A percentile compares a stretch with the other conserved stretches of the same genome.
These are phyloP conservation scores for Polyommatus iphigenia DNA, from an alignment of 2,888 invertebrate species.

Conservation along the genomic window DNA sequence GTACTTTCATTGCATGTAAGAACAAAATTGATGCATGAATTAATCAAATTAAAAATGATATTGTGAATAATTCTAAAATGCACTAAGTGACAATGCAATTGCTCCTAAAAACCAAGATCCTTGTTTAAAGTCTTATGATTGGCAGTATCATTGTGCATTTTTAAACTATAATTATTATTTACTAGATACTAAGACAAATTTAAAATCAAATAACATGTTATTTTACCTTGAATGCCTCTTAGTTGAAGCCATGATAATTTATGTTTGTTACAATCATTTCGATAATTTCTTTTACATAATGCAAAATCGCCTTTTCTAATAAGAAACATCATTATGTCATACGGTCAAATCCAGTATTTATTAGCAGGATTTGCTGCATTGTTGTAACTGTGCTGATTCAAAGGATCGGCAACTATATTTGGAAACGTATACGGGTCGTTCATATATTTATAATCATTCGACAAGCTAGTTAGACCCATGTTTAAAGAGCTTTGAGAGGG, in stretches of 20 bases:
- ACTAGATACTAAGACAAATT: not conserved
- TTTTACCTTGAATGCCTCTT: not conserved
- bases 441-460: constrained; percentile 76
- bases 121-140: not conserved
- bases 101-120: not conserved
- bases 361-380: constrained; percentile 68
- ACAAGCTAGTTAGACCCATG: constrained; percentile 71
- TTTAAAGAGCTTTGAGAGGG: constrained; percentile 73
- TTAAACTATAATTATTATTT: not conserved
- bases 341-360: constrained; percentile 76
- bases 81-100: not conserved
- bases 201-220: not conserved
- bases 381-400: constrained; percentile 71
- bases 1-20: constrained; percentile 63
- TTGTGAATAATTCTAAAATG: not conserved
- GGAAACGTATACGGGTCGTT: constrained; percentile 75
- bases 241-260: not conserved
- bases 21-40: constrained; percentile 45
- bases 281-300: not conserved
- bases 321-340: not conserved
- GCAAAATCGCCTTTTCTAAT: not conserved
- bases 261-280: not conserved
- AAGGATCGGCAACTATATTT: constrained; percentile 64
- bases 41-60: constrained; percentile 9
- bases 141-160: not conserved